Percentiles rank a stretch among this genome's conserved stretches.
Evolutionary conservation across 2,888 invertebrate species (phyloP).

Genomic region (Cephus pygmeus): DNA sequence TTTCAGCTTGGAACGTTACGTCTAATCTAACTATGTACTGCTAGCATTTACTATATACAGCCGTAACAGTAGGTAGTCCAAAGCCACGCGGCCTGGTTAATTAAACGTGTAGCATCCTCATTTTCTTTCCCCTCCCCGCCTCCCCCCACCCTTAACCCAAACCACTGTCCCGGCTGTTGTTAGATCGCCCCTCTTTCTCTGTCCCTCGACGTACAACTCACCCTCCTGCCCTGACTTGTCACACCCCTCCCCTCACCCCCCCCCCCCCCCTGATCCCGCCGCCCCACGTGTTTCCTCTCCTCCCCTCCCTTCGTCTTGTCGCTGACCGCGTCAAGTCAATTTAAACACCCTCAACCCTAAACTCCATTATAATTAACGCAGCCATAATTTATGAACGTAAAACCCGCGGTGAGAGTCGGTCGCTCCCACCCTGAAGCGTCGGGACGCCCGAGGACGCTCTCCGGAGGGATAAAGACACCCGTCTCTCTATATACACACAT

Average conservation of each 20-base stretch:
- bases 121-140: conserved; percentile 4
- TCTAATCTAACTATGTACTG: neutral
- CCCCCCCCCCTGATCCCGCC: conserved; percentile 2
- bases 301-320: conserved; percentile 5
- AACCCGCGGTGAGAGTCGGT: conserved; percentile 23
- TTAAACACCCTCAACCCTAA: conserved; percentile 38
- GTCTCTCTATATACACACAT: neutral
- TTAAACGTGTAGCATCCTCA: conserved; percentile 30
- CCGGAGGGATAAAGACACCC: neutral
- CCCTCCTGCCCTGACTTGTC: neutral
- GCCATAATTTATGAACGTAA: conserved; percentile 50
- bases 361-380: conserved; percentile 51
- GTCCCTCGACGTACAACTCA: no score
- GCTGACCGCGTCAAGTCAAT: conserved; percentile 37
- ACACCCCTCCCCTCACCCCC: neutral
- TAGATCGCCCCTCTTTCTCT: neutral
- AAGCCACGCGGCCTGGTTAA: conserved; percentile 25
- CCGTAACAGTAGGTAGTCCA: neutral
- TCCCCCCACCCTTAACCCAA: neutral
- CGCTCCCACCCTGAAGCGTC: neutral
- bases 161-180: neutral
- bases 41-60: neutral
- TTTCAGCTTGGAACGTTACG: neutral
- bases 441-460: neutral
- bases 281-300: neutral